Base-by-base conservation (phyloP, 2,797 vertebrate genomes). In the Liparis tanakae region DNA sequence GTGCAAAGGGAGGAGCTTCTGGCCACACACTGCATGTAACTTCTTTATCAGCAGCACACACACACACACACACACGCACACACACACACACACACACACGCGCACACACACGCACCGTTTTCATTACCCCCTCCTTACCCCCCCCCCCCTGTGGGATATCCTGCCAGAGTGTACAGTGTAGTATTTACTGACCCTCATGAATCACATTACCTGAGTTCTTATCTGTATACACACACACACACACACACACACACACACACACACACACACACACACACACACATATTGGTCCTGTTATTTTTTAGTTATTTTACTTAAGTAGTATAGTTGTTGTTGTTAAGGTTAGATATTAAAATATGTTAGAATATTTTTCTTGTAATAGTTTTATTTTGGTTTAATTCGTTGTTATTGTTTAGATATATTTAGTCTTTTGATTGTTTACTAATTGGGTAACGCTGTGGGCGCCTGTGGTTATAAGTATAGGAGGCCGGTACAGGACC, bases 131-230 rank as follows among this genome's bases (percentile, higher is more conserved):
- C 83, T 70, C 80, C 78, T 84, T 60, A 67, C 68, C 22, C 81
- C 87, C 82, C 25, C 25, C 86, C 48, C 48, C 89, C 88, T 82
- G 77, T 91, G 94, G 93, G 93, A 94, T 93, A 93, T 93, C 91
- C 93, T 90, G 87, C 85, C 41, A 46, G 74, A 80, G 70, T 82
- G 76, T 85, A 85, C 78, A 78, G 83, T 93, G 91, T 94, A 93
- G 93, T 94, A 93, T 94, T 93, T 91, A 82, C 85, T 80, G 76
- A 85, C 80, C 67, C 80, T 87, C 73, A 83, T 87, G 85, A 83
- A 92, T 87, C 79, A 76, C 85, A 86, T 93, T 88, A 92, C 88
- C 89, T 86, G 81, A 74, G 85, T 67, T 85, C 84, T 89, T 93
- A 93, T 94, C 91, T 82, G 53, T 74, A 53, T 85, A 74, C 83